Evolutionary conservation across 1,140 invertebrate species (phyloP).

Genomic region (Panulirus ornatus): DNA sequence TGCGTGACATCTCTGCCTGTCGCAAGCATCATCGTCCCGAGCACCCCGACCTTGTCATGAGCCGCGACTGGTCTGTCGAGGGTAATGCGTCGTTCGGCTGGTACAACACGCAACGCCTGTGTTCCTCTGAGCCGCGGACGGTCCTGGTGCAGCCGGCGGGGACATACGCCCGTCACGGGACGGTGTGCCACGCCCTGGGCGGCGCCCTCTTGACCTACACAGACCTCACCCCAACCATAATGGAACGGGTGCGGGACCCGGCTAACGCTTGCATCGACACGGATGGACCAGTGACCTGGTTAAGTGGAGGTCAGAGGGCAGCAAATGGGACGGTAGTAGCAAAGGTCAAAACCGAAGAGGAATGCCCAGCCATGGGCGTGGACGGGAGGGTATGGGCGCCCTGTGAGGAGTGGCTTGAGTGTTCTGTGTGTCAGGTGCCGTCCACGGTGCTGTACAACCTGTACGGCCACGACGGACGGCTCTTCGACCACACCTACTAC

Average conservation of each 20-base stretch:
- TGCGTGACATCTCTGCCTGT: conserved; percentile 11
- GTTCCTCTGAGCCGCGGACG: not conserved
- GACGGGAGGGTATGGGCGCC: conserved; percentile 11
- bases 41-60: not conserved
- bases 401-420: conserved; percentile 45
- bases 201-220: not conserved
- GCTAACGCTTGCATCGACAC: conserved; percentile 2
- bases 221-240: not conserved
- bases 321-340: not conserved
- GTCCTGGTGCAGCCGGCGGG: conserved; percentile 25
- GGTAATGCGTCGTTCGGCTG: not conserved
- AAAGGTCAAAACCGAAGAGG: not conserved
- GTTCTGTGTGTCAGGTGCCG: conserved; percentile 47
- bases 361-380: conserved; percentile 21
- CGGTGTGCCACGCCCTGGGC: conserved; percentile 6
- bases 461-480: conserved; percentile 60
- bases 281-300: conserved; percentile 30
- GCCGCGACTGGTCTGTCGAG: not conserved
- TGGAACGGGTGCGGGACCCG: no score
- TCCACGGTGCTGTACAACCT: conserved; percentile 30
- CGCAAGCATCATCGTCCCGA: not conserved
- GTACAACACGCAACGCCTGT: not conserved
- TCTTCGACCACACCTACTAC: conserved; percentile 68
- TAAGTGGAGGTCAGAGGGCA: not conserved
- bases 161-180: not conserved